A percentile compares a stretch with the other conserved stretches of the same genome.
These are phyloP conservation scores for Engraulis encrasicolus DNA, from an alignment of 2,113 vertebrate genomes.

Conservation along the genomic window DNA sequence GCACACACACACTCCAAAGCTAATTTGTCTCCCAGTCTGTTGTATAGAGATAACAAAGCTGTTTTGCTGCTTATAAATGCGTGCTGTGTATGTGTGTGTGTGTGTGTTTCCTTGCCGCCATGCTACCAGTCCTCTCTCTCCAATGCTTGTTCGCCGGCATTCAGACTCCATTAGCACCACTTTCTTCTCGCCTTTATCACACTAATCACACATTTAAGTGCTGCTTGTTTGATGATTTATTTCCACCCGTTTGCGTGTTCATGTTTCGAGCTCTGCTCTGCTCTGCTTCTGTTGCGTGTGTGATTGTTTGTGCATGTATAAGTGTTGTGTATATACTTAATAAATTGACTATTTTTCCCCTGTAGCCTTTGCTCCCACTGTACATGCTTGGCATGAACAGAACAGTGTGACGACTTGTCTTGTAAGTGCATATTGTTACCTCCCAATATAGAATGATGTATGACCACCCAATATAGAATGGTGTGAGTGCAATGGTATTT, in stretches of 20 bases:
- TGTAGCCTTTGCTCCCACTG: not conserved
- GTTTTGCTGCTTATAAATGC: constrained; percentile 32
- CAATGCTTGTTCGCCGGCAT: no score
- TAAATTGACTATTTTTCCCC: not conserved
- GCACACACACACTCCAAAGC: not conserved
- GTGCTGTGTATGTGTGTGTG: not conserved
- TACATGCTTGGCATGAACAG: no score
- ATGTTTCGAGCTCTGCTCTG: not conserved
- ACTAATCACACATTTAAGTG: not conserved
- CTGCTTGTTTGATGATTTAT: not conserved
- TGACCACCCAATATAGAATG: no score
- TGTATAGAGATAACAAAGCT: constrained; percentile 44
- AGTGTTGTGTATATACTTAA: not conserved
- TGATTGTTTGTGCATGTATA: not conserved
- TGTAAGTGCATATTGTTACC: not conserved
- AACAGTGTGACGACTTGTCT: not conserved
- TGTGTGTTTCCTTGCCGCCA: no score
- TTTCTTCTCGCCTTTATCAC: no score
- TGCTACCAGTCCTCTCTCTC: no score
- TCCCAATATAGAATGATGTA: no score
- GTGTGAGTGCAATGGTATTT: no score
- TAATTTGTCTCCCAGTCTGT: constrained; percentile 40
- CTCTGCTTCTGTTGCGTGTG: not conserved
- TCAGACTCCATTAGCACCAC: no score
- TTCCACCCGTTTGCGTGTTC: not conserved